phyloP scores from a whole-genome alignment of 2,888 invertebrate genomes.

The Ennomos quercinarius region DNA sequence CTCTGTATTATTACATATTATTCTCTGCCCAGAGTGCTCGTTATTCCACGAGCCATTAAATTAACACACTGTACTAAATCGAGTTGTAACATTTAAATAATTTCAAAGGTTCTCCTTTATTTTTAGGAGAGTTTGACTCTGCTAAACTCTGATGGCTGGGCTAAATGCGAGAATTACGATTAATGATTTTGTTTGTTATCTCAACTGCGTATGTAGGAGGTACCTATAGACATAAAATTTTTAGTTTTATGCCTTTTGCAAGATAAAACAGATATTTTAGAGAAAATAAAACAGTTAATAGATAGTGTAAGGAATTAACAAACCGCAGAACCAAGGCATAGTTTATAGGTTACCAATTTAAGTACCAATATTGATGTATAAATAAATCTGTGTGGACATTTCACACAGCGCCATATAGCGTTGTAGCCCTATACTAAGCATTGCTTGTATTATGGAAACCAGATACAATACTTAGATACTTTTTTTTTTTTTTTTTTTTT shows the following conservation, averaged over 20 bases:
- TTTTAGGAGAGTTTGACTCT: slow-evolving; percentile 7
- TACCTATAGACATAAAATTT: not conserved
- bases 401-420: too few relatives aligned
- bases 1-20: slow-evolving; percentile 1
- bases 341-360: too few relatives aligned
- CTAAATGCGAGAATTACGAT: slow-evolving; percentile 7
- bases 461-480: too few relatives aligned
- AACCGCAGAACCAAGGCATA: too few relatives aligned
- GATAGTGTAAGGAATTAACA: too few relatives aligned
- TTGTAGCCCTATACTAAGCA: too few relatives aligned
- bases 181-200: slow-evolving; percentile 15
- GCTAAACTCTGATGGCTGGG: not conserved
- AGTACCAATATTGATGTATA: too few relatives aligned
- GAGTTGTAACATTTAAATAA: slow-evolving; percentile 40
- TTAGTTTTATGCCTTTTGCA: slow-evolving; percentile 15
- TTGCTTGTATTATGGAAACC: too few relatives aligned
- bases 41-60: slow-evolving; percentile 71
- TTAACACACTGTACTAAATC: slow-evolving; percentile 61
- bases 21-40: slow-evolving; percentile 32
- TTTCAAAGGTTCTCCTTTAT: slow-evolving; percentile 29
- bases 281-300: slow-evolving; percentile 1
- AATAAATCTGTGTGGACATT: too few relatives aligned
- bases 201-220: not conserved
- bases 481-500: too few relatives aligned
- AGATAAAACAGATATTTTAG: slow-evolving; percentile 9